Base-by-base conservation (phyloP, 2,888 invertebrate species). In the Cerceris ruficornis region DNA sequence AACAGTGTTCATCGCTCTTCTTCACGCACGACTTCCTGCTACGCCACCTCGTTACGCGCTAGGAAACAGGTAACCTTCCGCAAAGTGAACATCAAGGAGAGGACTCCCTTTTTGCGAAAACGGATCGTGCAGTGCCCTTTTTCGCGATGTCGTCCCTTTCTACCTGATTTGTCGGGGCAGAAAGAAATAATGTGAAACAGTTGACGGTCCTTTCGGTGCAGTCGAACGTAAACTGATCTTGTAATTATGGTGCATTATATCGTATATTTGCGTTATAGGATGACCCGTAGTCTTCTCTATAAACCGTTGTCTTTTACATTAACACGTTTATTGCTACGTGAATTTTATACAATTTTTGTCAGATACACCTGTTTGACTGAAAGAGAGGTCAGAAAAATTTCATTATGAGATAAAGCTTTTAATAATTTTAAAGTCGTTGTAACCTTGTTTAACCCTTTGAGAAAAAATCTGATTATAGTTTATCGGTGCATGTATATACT, bases 11-110 rank as follows among this genome's bases (percentile, higher is more conserved):
- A 69, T 79, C 74, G 74, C 75, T 70, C 77, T 77, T 80, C 70
- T 77, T 81, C 60, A 77, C 75, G 75, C 78, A 61, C 71, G 75
- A 81, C 76, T 77, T 76, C 73, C 69, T 65, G 59, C 80, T 57
- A 54, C 75, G 80, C 28, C 75, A 66, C 82, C 82, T 84, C 80
- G 84, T 85, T 84, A 84, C 73, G 77, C 73, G 64, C 74, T 74
- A 79, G 72, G 68, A 74, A 65, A 49, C 76, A 68, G 62, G 84
- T 75, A 85, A 78, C 78, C 64, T 75, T 83, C 69, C 70, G 73
- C 69, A 72, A 80, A 69, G 72, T 59, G 80, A 77, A 74, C 59
- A 55, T 59, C 67, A 64, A 59, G 54, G 58, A 67, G 66, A 54
- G 58, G 67, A 62, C 59, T 61, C 59, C 80, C 76, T 73, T 81